Evolutionary conservation across 2,888 invertebrate species (phyloP).

Genomic region (Druceiella hillmani): DNA sequence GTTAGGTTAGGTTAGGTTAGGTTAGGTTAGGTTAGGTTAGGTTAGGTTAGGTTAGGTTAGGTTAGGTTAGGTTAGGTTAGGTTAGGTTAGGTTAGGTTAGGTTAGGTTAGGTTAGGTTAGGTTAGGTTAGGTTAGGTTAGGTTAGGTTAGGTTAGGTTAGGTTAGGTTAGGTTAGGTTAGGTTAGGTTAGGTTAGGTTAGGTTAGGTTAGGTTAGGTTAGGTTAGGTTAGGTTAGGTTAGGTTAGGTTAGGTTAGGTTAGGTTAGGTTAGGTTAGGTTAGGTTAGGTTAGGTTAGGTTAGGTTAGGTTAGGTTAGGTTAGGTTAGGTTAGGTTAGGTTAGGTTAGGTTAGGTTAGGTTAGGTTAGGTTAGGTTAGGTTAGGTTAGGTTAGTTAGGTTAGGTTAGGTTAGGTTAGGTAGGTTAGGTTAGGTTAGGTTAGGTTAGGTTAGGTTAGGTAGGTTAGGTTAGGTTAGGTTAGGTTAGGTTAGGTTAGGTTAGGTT

Average conservation of each 20-base stretch:
- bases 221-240: conserved; percentile 7
- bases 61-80: conserved; percentile 7
- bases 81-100: conserved; percentile 7
- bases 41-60: conserved; percentile 7
- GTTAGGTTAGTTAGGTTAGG: conserved; percentile 7
- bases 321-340: conserved; percentile 7
- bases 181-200: conserved; percentile 7
- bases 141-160: conserved; percentile 7
- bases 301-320: conserved; percentile 7
- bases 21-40: conserved; percentile 7
- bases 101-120: conserved; percentile 7
- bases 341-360: conserved; percentile 7
- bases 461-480: conserved; percentile 7
- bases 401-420: conserved; percentile 6
- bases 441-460: conserved; percentile 5
- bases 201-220: conserved; percentile 6
- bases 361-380: conserved; percentile 7
- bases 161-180: conserved; percentile 7
- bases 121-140: conserved; percentile 7
- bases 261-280: conserved; percentile 7
- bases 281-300: conserved; percentile 7
- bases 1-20: conserved; percentile 7
- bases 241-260: conserved; percentile 7
- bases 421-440: conserved; percentile 7
- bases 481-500: conserved; percentile 7